Conservation (phyloP, 2,113 vertebrate species). For the Arenaria interpres region DNA sequence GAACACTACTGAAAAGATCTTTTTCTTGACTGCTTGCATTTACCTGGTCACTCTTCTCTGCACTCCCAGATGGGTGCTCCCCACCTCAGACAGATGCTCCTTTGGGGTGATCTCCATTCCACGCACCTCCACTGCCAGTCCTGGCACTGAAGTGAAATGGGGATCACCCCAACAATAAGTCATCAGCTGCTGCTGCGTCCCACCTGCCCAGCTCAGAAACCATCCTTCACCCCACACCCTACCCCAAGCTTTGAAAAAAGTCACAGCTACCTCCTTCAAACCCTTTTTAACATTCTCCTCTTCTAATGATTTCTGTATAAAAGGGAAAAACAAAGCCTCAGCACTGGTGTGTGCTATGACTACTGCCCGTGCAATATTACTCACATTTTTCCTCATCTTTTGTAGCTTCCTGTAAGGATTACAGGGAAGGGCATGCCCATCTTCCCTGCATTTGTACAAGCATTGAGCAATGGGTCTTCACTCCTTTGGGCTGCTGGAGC, state of each 20-base stretch:
- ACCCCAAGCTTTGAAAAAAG: neutral
- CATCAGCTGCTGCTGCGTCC: neutral
- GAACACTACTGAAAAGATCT: neutral
- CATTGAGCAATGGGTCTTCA: neutral
- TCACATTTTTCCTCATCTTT: neutral
- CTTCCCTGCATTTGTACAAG: neutral
- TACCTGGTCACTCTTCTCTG: neutral
- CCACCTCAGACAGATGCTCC: neutral
- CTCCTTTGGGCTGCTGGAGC: neutral
- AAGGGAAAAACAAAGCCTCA: neutral
- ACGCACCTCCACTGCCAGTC: neutral
- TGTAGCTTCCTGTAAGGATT: neutral
- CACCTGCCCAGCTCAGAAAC: neutral
- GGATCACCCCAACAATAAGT: neutral
- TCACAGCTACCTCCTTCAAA: neutral
- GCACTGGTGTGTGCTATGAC: neutral
- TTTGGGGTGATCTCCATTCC: neutral
- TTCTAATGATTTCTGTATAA: neutral
- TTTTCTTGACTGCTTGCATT: neutral
- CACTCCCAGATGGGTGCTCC: neutral
- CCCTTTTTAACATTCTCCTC: neutral
- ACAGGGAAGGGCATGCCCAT: neutral
- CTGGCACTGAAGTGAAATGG: neutral
- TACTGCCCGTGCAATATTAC: neutral
- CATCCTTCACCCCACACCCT: neutral